Conservation (phyloP, 1,140 invertebrate genomes). For the Scaptomyza graminum region DNA sequence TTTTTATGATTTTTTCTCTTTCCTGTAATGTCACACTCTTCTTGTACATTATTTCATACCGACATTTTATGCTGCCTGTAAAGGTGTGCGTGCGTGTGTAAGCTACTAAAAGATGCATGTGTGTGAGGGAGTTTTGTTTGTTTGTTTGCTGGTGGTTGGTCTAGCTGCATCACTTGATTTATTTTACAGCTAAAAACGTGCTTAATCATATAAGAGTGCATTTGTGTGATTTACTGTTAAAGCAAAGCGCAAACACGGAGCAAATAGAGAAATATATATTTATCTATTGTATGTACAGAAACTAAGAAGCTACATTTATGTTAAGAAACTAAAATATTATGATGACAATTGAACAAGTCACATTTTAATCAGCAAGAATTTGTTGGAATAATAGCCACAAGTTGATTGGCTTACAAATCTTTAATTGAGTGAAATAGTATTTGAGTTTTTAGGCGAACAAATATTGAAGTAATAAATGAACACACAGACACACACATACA, state of each 20-base stretch:
- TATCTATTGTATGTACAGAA: background rate
- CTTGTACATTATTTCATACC: slow-evolving; percentile 37
- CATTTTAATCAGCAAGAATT: no score
- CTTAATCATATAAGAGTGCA: slow-evolving; percentile 81
- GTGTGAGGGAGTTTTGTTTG: slow-evolving; percentile 22
- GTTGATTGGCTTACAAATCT: background rate
- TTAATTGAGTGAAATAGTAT: no score
- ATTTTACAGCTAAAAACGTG: slow-evolving; percentile 79
- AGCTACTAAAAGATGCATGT: slow-evolving; percentile 24
- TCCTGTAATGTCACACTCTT: slow-evolving; percentile 51
- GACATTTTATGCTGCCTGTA: slow-evolving; percentile 44
- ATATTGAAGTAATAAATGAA: slow-evolving; percentile 45
- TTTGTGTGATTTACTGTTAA: slow-evolving; percentile 75
- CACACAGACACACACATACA: slow-evolving; percentile 7
- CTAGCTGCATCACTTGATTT: slow-evolving; percentile 65
- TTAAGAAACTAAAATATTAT: slow-evolving; percentile 27
- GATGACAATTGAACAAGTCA: slow-evolving; percentile 16
- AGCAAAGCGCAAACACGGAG: slow-evolving; percentile 42
- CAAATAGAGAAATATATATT: slow-evolving; percentile 3
- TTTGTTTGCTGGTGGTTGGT: slow-evolving; percentile 36
- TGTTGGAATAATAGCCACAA: no score
- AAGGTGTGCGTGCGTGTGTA: slow-evolving; percentile 16
- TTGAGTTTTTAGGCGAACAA: slow-evolving; percentile 21
- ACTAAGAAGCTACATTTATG: slow-evolving; percentile 4
- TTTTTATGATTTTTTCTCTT: slow-evolving; percentile 32